Evolutionary conservation across 2,113 vertebrate species (phyloP).

Genomic region (Hylia prasina): DNA sequence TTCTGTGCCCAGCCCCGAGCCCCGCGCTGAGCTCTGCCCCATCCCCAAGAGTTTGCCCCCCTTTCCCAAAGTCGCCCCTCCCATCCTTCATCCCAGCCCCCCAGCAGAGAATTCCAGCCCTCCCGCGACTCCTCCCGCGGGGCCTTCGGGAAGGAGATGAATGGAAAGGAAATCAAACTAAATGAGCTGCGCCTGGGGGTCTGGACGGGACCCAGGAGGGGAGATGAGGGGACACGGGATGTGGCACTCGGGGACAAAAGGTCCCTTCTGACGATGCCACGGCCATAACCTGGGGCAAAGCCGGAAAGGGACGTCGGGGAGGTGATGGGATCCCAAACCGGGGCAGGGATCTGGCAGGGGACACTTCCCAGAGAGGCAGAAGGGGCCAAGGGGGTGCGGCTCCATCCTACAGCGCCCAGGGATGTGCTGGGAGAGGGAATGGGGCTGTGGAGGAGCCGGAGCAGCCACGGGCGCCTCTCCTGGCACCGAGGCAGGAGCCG

Average conservation of each 20-base stretch:
- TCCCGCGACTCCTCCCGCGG: not conserved
- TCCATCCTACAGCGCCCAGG: not conserved
- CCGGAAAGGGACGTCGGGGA: not conserved
- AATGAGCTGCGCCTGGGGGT: not conserved
- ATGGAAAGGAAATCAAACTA: not conserved
- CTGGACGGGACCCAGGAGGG: not conserved
- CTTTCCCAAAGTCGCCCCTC: rapidly evolving
- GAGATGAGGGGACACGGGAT: not conserved
- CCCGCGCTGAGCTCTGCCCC: rapidly evolving
- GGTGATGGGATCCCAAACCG: not conserved
- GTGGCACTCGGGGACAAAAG: not conserved
- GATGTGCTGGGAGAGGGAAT: rapidly evolving
- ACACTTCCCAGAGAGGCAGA: not conserved
- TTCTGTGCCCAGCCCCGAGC: too few relatives aligned
- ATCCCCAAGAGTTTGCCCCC: not conserved
- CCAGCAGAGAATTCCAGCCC: not conserved
- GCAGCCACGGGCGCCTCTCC: not conserved
- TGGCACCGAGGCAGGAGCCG: not conserved
- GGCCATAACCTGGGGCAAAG: not conserved
- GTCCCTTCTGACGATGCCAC: not conserved
- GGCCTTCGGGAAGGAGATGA: conserved; percentile 18
- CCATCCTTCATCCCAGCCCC: not conserved
- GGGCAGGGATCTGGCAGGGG: not conserved
- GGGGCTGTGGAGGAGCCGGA: not conserved
- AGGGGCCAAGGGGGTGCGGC: not conserved